Base-by-base conservation (phyloP, 2,113 vertebrate genomes). In the Platanista minor region DNA sequence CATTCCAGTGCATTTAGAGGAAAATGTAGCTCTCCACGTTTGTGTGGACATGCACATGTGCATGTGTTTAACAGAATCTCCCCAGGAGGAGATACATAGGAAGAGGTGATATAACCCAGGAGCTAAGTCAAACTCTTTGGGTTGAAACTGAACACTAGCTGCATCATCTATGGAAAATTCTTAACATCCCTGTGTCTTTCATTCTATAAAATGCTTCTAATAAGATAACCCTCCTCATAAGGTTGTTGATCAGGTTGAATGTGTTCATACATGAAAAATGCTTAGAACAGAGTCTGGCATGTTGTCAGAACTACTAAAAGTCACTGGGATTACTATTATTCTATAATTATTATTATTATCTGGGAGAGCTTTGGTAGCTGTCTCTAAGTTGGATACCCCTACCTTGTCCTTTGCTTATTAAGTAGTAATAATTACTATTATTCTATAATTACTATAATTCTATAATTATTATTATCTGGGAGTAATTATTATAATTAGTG, bases 61-160 rank as follows among this genome's bases (percentile, higher is more conserved):
- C 9, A 4, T 43, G 6, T 71, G 5, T 95, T 87, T 74, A 41
- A 87, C 5, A 78, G 13, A 78, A 11, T 43, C 8, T 57, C 13
- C 6, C 6, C 4, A 49, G 18, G 23, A 71, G 6, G 7, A 59
- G 57, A 69, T 39, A 18, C 7, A 61, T 8, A 74, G 31, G 69
- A 49, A 69, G 3, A 59, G 7, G 14, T 20, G 6, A 11, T 10
- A 20, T 31, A 17, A n/a, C 1, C 1, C 3, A 23, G 36, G 15
- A 17, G 5, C 3, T 31, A 83, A 6, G n/a, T 33, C 20, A 66
- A 41, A 39, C 27, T 66, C 10, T 83, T 31, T 36, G 15, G 18
- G 12, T 88, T 88, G n/a, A 88, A 12, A 49, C 18, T 12, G 1
- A 27, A 46, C 1, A 4, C 3, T n/a, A 21, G 20, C 29, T 75